phyloP scores from a whole-genome alignment of 2,113 vertebrate genomes.

The Melanotaenia duboulayi region DNA sequence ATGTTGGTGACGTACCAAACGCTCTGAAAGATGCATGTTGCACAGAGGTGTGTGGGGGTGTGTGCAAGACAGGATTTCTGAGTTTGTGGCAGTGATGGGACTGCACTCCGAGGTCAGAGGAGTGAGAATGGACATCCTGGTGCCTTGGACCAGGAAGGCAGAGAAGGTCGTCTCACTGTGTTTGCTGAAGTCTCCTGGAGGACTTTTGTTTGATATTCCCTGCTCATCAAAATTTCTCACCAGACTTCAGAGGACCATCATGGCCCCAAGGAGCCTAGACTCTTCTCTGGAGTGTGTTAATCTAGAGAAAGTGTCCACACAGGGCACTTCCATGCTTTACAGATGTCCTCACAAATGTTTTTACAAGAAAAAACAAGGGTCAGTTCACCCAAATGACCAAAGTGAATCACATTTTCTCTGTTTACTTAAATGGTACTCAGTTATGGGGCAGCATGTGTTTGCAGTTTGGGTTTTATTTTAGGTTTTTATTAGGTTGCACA shows the following conservation, averaged over 20 bases:
- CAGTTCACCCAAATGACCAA: conserved; percentile 47
- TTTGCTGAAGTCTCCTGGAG: conserved; percentile 29
- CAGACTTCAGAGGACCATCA: neutral
- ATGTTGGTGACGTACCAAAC: conserved; percentile 40
- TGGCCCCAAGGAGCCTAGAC: conserved; percentile 17
- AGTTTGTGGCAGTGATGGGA: conserved; percentile 40
- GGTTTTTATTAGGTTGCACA: too few relatives aligned
- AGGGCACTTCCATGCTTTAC: neutral
- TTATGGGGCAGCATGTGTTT: too few relatives aligned
- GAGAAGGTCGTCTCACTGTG: conserved; percentile 51
- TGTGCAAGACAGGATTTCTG: conserved; percentile 12
- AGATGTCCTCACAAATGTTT: neutral
- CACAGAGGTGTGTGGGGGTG: conserved; percentile 6
- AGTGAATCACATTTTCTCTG: too few relatives aligned
- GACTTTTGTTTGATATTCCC: neutral
- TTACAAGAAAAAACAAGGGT: conserved; percentile 10
- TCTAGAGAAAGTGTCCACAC: neutral
- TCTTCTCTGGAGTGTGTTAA: neutral
- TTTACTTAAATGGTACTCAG: too few relatives aligned
- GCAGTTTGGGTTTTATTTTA: too few relatives aligned
- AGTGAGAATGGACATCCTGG: conserved; percentile 55
- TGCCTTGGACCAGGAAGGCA: conserved; percentile 37
- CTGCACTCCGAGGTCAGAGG: conserved; percentile 20
- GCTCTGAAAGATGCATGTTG: conserved; percentile 40
- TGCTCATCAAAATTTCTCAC: conserved; percentile 4